These are phyloP conservation scores for Embidobia sp. DNA, from an alignment of 2,888 invertebrate species.

Conservation along the genomic window DNA sequence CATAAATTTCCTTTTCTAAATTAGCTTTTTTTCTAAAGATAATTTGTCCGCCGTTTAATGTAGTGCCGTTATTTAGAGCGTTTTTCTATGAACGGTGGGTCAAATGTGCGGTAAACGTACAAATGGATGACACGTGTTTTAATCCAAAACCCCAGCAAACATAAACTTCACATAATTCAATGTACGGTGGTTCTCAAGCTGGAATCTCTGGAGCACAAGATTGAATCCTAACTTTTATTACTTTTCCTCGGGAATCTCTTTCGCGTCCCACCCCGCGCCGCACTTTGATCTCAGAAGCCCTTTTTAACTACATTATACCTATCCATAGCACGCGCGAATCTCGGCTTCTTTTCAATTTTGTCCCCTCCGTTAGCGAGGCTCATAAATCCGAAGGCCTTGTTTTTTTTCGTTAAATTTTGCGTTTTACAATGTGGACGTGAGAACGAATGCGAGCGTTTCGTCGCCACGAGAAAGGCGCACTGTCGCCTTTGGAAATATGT, in stretches of 20 bases:
- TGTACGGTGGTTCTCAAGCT: conserved; percentile 39
- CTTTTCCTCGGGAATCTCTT: conserved; percentile 58
- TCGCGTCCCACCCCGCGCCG: conserved; percentile 39
- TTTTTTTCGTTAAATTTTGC: conserved; percentile 73
- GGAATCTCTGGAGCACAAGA: conserved; percentile 50
- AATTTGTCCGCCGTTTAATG: conserved; percentile 40
- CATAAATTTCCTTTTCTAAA: conserved; percentile 30
- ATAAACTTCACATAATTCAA: conserved; percentile 62
- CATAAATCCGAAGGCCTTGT: conserved; percentile 71
- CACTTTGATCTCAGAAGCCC: conserved; percentile 64
- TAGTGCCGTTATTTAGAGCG: conserved; percentile 13
- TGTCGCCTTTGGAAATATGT: conserved; percentile 67
- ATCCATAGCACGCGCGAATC: conserved; percentile 68
- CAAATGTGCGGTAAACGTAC: conserved; percentile 34
- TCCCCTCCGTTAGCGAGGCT: conserved; percentile 35
- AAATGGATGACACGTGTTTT: conserved; percentile 56
- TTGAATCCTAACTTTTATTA: conserved; percentile 65
- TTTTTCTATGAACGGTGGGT: conserved; percentile 25
- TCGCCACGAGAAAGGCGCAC: conserved; percentile 40
- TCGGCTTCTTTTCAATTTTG: conserved; percentile 74
- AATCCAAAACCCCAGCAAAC: conserved; percentile 45
- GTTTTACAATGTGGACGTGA: conserved; percentile 41
- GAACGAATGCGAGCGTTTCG: conserved; percentile 40
- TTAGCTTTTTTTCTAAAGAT: conserved; percentile 18
- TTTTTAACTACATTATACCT: conserved; percentile 67